Evolutionary conservation across 2,888 invertebrate species (phyloP).

Genomic region (Drosophila dives): DNA sequence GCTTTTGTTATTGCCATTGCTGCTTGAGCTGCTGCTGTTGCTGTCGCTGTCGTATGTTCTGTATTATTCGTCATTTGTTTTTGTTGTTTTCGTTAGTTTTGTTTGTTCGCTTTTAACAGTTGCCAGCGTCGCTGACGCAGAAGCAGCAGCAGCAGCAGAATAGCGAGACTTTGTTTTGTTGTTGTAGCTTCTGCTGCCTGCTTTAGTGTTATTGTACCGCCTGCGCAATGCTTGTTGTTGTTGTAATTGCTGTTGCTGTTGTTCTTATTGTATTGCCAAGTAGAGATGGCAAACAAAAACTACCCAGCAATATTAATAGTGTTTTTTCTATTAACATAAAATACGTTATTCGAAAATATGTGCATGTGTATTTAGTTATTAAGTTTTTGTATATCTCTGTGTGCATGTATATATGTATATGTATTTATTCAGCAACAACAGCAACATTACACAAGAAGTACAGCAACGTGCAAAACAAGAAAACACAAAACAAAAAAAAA

Average conservation of each 20-base stretch:
- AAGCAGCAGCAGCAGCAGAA: conserved; percentile 34
- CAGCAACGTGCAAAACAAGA: conserved; percentile 72
- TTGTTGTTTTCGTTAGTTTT: conserved; percentile 71
- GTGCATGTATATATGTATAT: conserved; percentile 17
- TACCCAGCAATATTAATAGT: conserved; percentile 73
- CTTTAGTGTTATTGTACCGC: conserved; percentile 45
- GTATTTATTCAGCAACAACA: conserved; percentile 55
- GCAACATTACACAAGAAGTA: conserved; percentile 62
- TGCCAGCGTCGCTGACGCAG: conserved; percentile 62
- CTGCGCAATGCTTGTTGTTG: conserved; percentile 55
- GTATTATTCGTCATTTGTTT: conserved; percentile 68
- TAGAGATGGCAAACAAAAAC: conserved; percentile 58
- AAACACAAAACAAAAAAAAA: conserved; percentile 48
- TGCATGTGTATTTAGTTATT: conserved; percentile 12
- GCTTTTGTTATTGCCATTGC: conserved; percentile 46
- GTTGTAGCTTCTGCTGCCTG: conserved; percentile 42
- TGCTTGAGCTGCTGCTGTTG: conserved; percentile 33
- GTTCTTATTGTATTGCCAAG: conserved; percentile 32
- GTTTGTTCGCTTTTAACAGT: conserved; percentile 67
- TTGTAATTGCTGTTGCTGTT: conserved; percentile 42
- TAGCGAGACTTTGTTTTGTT: conserved; percentile 40
- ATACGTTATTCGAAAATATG: conserved; percentile 25
- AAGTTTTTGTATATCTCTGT: conserved; percentile 21
- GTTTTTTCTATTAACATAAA: conserved; percentile 79
- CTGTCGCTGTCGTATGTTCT: conserved; percentile 63